A percentile compares a stretch with the other conserved stretches of the same genome.
These are phyloP conservation scores for Centropus unirufus DNA, from an alignment of 2,113 vertebrate species.

Conservation along the genomic window DNA sequence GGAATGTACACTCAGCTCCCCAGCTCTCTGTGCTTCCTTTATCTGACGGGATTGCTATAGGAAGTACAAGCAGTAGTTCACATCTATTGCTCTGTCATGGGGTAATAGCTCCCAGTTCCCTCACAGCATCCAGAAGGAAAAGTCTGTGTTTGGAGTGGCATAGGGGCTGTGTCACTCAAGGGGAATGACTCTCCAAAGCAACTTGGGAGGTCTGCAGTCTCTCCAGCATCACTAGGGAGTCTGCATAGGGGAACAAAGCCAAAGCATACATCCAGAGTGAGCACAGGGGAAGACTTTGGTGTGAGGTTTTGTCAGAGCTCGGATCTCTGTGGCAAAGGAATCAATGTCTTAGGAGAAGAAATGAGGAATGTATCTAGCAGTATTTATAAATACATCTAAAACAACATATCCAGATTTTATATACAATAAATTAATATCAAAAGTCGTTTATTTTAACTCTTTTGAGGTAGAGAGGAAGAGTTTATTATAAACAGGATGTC, in stretches of 20 bases:
- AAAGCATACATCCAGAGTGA: neutral
- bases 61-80: neutral
- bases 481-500: slow-evolving; percentile 9
- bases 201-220: neutral
- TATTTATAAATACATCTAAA: neutral
- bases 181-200: neutral
- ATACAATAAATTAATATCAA: neutral
- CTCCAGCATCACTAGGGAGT: neutral
- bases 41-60: neutral
- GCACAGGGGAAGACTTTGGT: neutral
- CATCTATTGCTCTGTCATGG: neutral
- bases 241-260: neutral
- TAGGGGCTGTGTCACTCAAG: neutral
- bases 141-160: neutral
- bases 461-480: neutral
- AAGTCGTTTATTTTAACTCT: neutral
- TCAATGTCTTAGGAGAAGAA: neutral
- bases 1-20: neutral
- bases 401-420: neutral
- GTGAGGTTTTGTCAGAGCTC: neutral
- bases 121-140: neutral
- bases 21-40: neutral
- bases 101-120: neutral
- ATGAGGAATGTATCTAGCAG: neutral
- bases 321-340: neutral